Base-by-base conservation (phyloP, 2,113 vertebrate genomes). In the Hystrix brachyura region DNA sequence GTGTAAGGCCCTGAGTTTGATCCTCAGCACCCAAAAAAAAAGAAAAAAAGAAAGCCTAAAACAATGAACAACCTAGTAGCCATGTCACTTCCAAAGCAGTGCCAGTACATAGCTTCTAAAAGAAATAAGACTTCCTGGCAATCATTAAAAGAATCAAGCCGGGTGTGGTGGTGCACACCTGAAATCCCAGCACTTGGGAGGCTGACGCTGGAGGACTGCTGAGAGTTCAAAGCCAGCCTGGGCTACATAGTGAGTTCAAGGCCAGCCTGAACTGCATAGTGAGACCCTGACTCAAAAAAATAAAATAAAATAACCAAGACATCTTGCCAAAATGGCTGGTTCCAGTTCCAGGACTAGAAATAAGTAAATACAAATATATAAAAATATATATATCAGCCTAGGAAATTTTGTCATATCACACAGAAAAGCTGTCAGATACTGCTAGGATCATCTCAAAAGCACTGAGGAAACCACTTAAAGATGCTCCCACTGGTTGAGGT, bases 41-140 rank as follows among this genome's bases (percentile, higher is more conserved):
- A 38, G 38, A 38, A 38, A 82, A 90, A 92, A 94, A 60, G n/a
- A 87, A 96, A 95, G 27, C 19, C 29, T 71, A 59, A 91, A 91
- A 94, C 11, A 90, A 53, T 79, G 13, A 96, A 64, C 80, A 87
- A 71, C 29, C 29, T 48, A 91, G 29, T 34, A 97, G 53, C 57
- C 96, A 76, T n/a, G 27, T 90, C 19, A 94, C 3, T 48, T 65
- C 71, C 32, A 96, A 95, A 96, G 57, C 34, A 79, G 46, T 81
- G 53, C 15, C n/a, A 43, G 18, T 27, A 93, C 34, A 9, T 48
- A 27, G 48, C 17, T 87, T 95, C 82, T 79, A 91, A 93, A 92
- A 17, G 46, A 96, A 96, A 46, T 78, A 83, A 86, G 67, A 87
- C 9, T 81, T 29, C 29, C 19, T 65, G 3, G 53, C 71, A 94